phyloP scores from a whole-genome alignment of 2,113 vertebrate species.

The Cynoglossus semilaevis region DNA sequence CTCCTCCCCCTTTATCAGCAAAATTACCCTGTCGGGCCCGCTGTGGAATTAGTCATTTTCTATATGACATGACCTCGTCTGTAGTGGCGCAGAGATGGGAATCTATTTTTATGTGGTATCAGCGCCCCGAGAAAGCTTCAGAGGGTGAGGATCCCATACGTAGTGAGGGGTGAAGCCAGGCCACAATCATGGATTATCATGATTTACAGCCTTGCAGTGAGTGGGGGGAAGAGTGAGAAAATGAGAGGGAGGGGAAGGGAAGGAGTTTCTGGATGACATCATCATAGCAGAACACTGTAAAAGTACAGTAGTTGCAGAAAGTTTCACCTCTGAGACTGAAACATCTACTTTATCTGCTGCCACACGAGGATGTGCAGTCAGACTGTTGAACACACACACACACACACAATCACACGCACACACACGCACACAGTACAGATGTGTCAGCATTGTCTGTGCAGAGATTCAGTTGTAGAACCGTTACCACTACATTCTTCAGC shows the following conservation, averaged over 20 bases:
- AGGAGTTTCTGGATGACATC: constrained; percentile 68
- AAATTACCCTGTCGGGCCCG: constrained; percentile 66
- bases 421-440: not conserved
- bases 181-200: constrained; percentile 74
- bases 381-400: not conserved
- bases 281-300: constrained; percentile 40
- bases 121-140: constrained; percentile 60
- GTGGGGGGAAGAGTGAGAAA: constrained; percentile 9
- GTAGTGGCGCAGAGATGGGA: constrained; percentile 68
- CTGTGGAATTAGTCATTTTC: constrained; percentile 74
- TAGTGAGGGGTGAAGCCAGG: constrained; percentile 71
- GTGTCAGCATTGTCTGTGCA: constrained; percentile 9
- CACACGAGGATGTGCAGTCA: not conserved
- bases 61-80: constrained; percentile 72
- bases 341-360: constrained; percentile 20
- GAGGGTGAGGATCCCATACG: constrained; percentile 69
- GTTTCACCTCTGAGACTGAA: constrained; percentile 28
- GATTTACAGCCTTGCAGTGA: constrained; percentile 66
- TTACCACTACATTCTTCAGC: constrained; percentile 17
- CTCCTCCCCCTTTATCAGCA: constrained; percentile 68
- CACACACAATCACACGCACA: not conserved
- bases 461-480: constrained; percentile 19
- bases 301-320: constrained; percentile 52
- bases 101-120: constrained; percentile 76
- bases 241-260: constrained; percentile 23